Percentiles rank a stretch among this genome's conserved stretches.
Evolutionary conservation across 2,113 vertebrate species (phyloP).

Genomic region (Pelvicachromis taeniatus): DNA sequence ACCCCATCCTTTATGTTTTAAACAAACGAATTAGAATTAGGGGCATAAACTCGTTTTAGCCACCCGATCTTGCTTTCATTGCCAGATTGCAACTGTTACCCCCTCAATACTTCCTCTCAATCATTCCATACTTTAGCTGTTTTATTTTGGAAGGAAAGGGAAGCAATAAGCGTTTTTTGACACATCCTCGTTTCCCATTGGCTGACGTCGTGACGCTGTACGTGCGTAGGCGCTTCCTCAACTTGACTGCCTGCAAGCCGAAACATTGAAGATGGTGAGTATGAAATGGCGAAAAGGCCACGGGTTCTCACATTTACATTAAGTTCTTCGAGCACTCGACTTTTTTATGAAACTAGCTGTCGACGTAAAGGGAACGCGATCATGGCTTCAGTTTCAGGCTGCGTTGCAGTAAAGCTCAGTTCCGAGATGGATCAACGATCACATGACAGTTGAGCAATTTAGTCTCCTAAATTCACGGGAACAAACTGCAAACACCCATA

Average conservation of each 20-base stretch:
- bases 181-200: constrained; percentile 1
- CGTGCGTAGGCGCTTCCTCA: constrained; percentile 60
- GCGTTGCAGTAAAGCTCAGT: not conserved
- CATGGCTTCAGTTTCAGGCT: not conserved
- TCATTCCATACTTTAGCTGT: not conserved
- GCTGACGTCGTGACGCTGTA: constrained; percentile 11
- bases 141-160: constrained; percentile 42
- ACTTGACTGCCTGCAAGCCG: constrained; percentile 33
- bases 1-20: not conserved
- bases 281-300: constrained; percentile 36
- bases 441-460: constrained; percentile 65
- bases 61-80: not conserved
- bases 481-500: not conserved
- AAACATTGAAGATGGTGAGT: constrained; percentile 74
- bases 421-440: constrained; percentile 45
- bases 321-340: not conserved
- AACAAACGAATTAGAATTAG: not conserved
- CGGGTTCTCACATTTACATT: not conserved
- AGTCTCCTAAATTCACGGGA: not conserved
- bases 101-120: not conserved
- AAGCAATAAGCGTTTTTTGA: not conserved
- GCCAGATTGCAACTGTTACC: not conserved
- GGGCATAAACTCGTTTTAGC: not conserved
- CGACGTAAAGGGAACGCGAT: not conserved
- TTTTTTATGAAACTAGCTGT: too few relatives aligned